Evolutionary conservation across 2,888 invertebrate genomes (phyloP).

Genomic region (Meiosimyza decipiens): DNA sequence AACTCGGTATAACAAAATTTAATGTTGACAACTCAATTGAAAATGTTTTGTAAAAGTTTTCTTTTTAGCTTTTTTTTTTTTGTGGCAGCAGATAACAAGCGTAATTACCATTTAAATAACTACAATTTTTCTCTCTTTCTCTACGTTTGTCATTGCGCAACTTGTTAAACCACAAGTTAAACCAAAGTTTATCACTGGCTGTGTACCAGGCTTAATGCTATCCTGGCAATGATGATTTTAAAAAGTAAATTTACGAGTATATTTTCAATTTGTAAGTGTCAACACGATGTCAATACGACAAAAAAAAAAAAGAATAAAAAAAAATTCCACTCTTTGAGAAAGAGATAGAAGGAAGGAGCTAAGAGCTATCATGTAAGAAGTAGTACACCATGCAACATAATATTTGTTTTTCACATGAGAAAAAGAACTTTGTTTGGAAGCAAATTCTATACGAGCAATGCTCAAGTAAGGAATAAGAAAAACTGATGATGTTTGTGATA

Average conservation of each 20-base stretch:
- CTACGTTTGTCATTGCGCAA: conserved; percentile 33
- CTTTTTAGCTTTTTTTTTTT: conserved; percentile 5
- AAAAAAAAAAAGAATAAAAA: conserved; percentile 13
- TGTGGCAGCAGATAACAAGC: conserved; percentile 29
- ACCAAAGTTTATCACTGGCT: conserved; percentile 34
- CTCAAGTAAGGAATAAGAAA: no score
- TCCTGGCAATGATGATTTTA: conserved; percentile 19
- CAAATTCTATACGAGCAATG: no score
- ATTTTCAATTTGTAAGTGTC: conserved; percentile 48
- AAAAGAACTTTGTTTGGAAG: no score
- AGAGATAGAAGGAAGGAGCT: conserved; percentile 2
- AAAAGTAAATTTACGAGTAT: conserved; percentile 33
- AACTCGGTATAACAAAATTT: neutral
- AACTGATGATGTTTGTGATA: no score
- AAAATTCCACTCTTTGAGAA: conserved; percentile 6
- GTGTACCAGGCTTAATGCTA: conserved; percentile 16
- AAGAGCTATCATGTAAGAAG: no score
- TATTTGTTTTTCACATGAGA: no score
- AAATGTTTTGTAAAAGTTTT: neutral
- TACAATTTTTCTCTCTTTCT: conserved; percentile 30
- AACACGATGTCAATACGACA: conserved; percentile 44
- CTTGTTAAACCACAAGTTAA: conserved; percentile 34
- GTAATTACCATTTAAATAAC: conserved; percentile 42
- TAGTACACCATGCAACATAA: no score
- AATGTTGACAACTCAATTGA: neutral